Conservation (phyloP, 1,140 invertebrate genomes). For the Teleogryllus occipitalis region DNA sequence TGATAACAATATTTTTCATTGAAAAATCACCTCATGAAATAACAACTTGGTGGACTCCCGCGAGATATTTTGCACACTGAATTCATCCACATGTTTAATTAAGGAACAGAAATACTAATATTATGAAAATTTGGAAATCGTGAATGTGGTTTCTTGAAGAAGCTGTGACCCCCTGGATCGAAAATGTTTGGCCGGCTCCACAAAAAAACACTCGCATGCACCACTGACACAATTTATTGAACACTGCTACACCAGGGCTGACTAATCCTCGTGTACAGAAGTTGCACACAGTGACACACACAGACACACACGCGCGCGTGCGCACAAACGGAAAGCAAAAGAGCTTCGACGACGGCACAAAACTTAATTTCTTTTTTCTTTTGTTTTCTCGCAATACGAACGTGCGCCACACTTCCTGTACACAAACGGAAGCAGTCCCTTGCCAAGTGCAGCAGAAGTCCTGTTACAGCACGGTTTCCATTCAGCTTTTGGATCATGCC, state of each 20-base stretch:
- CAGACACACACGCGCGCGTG: not conserved
- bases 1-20: too few relatives aligned
- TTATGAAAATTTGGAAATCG: too few relatives aligned
- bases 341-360: not conserved
- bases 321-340: not conserved
- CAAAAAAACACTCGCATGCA: too few relatives aligned
- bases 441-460: not conserved
- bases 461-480: not conserved
- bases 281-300: not conserved
- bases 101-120: too few relatives aligned
- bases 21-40: too few relatives aligned
- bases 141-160: too few relatives aligned
- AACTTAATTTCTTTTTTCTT: not conserved
- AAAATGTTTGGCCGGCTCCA: too few relatives aligned
- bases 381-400: not conserved
- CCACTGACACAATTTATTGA: not conserved
- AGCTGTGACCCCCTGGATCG: too few relatives aligned
- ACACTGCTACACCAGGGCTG: not conserved
- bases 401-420: not conserved
- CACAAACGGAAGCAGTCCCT: not conserved
- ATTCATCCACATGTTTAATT: too few relatives aligned
- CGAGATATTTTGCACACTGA: too few relatives aligned
- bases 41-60: too few relatives aligned
- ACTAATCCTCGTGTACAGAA: not conserved
- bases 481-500: not conserved